Evolutionary conservation across 1,140 invertebrate species (phyloP), one percentile per base, ranked within the genome.

Genomic region (Gryllus bimaculatus): DNA sequence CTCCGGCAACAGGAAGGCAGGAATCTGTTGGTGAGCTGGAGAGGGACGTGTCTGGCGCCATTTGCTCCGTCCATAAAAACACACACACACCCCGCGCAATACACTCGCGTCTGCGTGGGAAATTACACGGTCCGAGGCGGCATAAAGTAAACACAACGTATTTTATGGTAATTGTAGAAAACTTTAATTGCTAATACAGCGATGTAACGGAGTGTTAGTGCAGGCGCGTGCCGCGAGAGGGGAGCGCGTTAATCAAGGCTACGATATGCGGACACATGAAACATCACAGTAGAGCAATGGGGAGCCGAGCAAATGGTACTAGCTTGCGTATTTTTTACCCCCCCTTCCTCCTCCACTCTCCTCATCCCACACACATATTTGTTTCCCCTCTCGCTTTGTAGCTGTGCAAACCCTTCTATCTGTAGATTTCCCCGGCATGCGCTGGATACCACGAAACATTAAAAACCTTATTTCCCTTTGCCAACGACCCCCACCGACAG

Each of bases 131-230:
- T 18, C 54, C 54, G 54, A 66, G 10, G 18, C 54, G 18, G 2
- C 54, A 66, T 66, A 66, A 66, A 66, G 10, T 66, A 10, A 66
- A 66, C 54, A 66, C 54, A 66, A 66, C 54, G 54, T 66, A 66
- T 66, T 66, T 66, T 66, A 66, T 66, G 54, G 54, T 66, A 66
- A 66, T 66, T 66, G 54, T 66, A 66, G 54, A 66, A 66, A 66
- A 66, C 54, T 66, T 10, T 13, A 66, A 66, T 66, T 66, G 54
- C 54, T 10, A 66, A 66, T 66, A 66, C 10, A 66, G 54, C 18
- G 54, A 66, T 18, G 54, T 66, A 66, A 10, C 10, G 18, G 54
- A 66, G 18, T 18, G 54, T 66, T 66, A 66, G 54, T 66, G 54
- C 54, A 66, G 18, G 54, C 0, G 54, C 10, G 54, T 18, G 18